Conservation (phyloP, 2,888 invertebrate species). For the Cremastinae sp. region DNA sequence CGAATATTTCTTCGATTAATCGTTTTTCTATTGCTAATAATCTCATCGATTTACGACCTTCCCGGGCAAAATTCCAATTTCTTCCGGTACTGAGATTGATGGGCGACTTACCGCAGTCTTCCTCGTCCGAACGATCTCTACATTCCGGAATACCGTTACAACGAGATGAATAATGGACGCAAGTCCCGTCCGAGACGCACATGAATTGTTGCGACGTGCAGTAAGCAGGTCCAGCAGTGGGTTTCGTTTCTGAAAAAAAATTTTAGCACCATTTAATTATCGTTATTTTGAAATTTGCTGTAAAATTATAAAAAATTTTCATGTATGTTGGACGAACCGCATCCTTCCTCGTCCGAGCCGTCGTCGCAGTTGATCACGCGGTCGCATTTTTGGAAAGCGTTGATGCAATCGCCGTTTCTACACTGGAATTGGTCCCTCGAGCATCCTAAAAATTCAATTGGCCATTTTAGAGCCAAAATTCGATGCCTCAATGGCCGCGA, state of each 20-base stretch:
- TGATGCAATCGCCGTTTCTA: conserved; percentile 84
- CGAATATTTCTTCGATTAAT: conserved; percentile 18
- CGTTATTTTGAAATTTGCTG: neutral
- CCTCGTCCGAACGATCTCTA: conserved; percentile 83
- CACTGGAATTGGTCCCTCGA: conserved; percentile 86
- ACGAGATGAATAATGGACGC: conserved; percentile 79
- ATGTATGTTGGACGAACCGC: conserved; percentile 67
- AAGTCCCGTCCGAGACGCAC: conserved; percentile 78
- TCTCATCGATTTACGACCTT: conserved; percentile 12
- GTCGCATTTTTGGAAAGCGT: conserved; percentile 80
- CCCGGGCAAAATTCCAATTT: neutral
- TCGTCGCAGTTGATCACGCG: conserved; percentile 80
- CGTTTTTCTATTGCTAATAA: conserved; percentile 23
- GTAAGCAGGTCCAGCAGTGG: conserved; percentile 59
- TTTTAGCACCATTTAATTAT: conserved; percentile 1
- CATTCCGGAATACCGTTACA: conserved; percentile 83
- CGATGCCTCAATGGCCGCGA: neutral
- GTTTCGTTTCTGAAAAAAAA: conserved; percentile 40
- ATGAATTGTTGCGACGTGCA: conserved; percentile 78
- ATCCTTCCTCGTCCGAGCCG: conserved; percentile 79
- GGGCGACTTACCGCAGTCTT: conserved; percentile 78
- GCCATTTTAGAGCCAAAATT: conserved; percentile 26
- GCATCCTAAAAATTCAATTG: conserved; percentile 82
- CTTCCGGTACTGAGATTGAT: conserved; percentile 30
- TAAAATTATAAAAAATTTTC: neutral